These are phyloP conservation scores for Lasioglossum malachurum DNA, from an alignment of 2,888 invertebrate species.

Conservation along the genomic window DNA sequence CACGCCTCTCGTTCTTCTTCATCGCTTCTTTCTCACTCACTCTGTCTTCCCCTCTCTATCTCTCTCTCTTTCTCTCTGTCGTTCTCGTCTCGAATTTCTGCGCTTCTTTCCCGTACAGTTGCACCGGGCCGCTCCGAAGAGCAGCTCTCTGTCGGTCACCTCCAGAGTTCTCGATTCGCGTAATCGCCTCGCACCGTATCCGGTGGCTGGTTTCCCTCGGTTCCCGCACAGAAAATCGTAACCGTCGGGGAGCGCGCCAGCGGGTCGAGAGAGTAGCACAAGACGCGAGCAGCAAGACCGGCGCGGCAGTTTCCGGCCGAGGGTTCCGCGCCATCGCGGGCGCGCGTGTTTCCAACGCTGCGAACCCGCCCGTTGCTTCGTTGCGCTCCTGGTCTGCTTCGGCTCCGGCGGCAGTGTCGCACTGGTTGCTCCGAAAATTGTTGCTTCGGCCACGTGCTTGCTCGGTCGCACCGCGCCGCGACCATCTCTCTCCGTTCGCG, in stretches of 20 bases:
- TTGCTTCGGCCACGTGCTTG: slow-evolving; percentile 51
- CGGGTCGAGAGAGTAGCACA: slow-evolving; percentile 15
- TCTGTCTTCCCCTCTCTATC: too few species aligned
- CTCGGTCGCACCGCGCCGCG: not conserved
- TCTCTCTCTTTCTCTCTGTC: not conserved
- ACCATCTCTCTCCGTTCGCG: not conserved
- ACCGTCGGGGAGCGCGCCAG: not conserved
- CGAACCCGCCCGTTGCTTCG: not conserved
- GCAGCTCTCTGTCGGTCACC: not conserved
- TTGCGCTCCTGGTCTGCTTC: not conserved
- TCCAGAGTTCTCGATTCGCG: not conserved
- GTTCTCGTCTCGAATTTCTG: not conserved
- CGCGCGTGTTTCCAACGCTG: slow-evolving; percentile 9
- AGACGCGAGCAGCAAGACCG: slow-evolving; percentile 43
- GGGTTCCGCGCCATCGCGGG: slow-evolving; percentile 35
- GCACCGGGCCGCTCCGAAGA: not conserved
- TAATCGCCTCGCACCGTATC: slow-evolving; percentile 4
- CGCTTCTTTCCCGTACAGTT: not conserved
- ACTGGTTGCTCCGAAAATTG: not conserved
- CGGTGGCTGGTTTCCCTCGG: not conserved
- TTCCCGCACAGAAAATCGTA: slow-evolving; percentile 33
- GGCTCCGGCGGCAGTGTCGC: not conserved
- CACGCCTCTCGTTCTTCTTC: slow-evolving; percentile 11
- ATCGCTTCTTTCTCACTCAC: not conserved
- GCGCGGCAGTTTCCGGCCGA: slow-evolving; percentile 54